A percentile compares a stretch with the other conserved stretches of the same genome.
Evolutionary conservation across 2,797 vertebrate genomes (phyloP).

Genomic region (Myiotriccus ornatus): DNA sequence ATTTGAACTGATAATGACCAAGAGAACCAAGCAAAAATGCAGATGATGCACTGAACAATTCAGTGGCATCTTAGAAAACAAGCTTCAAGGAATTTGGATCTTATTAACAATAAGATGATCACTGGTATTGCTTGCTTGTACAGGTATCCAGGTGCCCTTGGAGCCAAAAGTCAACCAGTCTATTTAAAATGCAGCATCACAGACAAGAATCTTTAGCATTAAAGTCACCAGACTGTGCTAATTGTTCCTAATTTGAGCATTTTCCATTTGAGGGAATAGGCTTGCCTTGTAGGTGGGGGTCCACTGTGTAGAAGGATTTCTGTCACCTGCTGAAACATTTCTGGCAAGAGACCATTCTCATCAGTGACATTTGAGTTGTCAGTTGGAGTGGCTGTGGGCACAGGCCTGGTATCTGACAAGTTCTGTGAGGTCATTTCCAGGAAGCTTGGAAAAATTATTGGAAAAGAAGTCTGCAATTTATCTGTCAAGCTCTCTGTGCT

Average conservation of each 20-base stretch:
- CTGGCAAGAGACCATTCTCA: not conserved
- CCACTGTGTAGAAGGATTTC: not conserved
- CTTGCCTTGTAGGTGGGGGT: not conserved
- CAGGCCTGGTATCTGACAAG: not conserved
- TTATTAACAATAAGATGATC: not conserved
- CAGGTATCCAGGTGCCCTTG: not conserved
- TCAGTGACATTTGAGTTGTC: not conserved
- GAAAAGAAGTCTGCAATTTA: not conserved
- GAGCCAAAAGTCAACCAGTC: not conserved
- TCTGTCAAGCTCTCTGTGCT: not conserved
- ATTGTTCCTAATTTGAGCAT: not conserved
- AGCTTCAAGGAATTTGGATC: not conserved
- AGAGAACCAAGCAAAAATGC: not conserved
- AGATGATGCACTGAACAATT: not conserved
- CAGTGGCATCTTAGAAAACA: not conserved
- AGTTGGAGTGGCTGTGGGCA: not conserved
- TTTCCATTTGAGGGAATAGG: not conserved
- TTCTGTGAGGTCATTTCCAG: not conserved
- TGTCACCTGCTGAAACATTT: not conserved
- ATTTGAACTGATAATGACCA: not conserved
- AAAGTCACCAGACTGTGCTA: not conserved
- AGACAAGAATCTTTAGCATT: not conserved
- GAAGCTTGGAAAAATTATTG: not conserved
- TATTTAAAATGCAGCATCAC: not conserved
- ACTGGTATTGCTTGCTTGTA: not conserved